Percentiles rank a stretch among this genome's conserved stretches.
These are phyloP conservation scores for Xanthia togata DNA, from an alignment of 2,888 invertebrate species.

Conservation along the genomic window DNA sequence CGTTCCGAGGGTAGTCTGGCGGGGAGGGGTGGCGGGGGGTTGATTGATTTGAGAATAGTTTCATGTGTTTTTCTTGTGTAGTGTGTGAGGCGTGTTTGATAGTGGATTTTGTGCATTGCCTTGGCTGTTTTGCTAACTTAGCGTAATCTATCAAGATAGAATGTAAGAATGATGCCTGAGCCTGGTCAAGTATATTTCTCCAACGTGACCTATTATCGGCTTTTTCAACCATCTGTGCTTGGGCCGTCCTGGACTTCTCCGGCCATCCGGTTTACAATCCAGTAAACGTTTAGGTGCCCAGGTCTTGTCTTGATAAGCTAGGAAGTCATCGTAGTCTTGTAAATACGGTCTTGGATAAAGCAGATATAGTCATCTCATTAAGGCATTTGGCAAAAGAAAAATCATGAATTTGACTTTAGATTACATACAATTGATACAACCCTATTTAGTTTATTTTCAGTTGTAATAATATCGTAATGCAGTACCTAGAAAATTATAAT, in stretches of 20 bases:
- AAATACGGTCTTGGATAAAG: neutral
- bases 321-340: neutral
- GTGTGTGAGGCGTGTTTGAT: neutral
- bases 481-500: neutral
- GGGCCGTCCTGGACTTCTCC: too few relatives aligned
- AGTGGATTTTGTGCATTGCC: neutral
- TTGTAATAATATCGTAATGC: neutral
- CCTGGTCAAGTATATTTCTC: too few relatives aligned
- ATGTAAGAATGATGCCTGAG: neutral
- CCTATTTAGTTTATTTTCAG: neutral
- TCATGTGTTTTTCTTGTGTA: slow-evolving; percentile 9
- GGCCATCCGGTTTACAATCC: too few relatives aligned
- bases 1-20: slow-evolving; percentile 42
- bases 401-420: neutral
- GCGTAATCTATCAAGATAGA: neutral
- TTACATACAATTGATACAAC: neutral
- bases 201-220: too few relatives aligned
- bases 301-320: neutral
- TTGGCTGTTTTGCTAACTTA: neutral
- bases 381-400: too few relatives aligned
- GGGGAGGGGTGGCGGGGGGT: slow-evolving; percentile 7
- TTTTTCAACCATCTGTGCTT: too few relatives aligned
- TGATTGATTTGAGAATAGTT: slow-evolving; percentile 55
- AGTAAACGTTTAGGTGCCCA: too few relatives aligned
- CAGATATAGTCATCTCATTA: neutral